Conservation (phyloP, 2,888 invertebrate species). For the Ornithoptera alexandrae region DNA sequence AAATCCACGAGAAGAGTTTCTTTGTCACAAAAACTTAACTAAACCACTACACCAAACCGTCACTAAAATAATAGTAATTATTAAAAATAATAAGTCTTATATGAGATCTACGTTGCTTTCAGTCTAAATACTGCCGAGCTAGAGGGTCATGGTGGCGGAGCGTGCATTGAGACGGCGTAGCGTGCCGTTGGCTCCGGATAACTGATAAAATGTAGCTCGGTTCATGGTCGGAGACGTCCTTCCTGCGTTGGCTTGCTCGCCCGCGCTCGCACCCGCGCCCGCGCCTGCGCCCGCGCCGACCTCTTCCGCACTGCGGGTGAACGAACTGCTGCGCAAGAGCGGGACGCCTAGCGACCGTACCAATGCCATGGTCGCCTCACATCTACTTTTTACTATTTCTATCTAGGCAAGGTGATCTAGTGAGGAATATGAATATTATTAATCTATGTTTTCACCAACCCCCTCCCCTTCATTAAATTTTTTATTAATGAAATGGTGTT, state of each 20-base stretch:
- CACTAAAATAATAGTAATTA: conserved; percentile 53
- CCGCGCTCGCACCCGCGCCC: conserved; percentile 43
- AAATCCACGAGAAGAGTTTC: conserved; percentile 59
- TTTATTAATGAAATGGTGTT: too few relatives aligned
- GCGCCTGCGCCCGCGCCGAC: conserved; percentile 64
- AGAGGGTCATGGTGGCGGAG: conserved; percentile 60
- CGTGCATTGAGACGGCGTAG: conserved; percentile 62
- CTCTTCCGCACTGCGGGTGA: conserved; percentile 77
- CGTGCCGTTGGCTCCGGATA: conserved; percentile 72
- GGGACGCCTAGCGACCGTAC: conserved; percentile 52
- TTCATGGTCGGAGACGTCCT: conserved; percentile 77
- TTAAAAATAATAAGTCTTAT: conserved; percentile 72
- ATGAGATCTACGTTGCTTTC: conserved; percentile 78
- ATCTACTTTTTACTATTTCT: conserved; percentile 61
- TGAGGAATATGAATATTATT: conserved; percentile 45
- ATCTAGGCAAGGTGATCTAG: conserved; percentile 64
- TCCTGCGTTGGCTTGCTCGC: conserved; percentile 61
- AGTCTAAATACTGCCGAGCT: conserved; percentile 65
- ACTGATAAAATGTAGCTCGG: conserved; percentile 75
- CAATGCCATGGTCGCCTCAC: conserved; percentile 70
- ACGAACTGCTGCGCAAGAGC: conserved; percentile 70
- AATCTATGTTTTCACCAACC: not conserved
- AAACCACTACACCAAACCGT: conserved; percentile 69
- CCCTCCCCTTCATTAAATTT: too few relatives aligned
- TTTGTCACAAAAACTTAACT: conserved; percentile 63